Conservation (phyloP, 2,888 invertebrate species). For the Eristalinus aeneus region DNA sequence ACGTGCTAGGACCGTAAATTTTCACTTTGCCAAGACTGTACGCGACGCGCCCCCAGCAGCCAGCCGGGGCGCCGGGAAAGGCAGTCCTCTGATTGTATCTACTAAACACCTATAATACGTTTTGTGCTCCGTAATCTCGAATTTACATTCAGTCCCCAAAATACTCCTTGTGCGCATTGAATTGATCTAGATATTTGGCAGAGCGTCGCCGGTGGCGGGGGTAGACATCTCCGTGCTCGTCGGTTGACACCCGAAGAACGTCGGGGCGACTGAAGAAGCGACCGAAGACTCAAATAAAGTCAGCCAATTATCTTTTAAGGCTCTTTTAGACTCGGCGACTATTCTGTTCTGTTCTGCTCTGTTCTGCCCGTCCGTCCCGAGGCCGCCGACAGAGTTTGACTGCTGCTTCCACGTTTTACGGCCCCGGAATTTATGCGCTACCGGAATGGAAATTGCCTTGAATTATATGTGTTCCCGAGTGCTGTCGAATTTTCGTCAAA, state of each 20-base stretch:
- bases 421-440: constrained; percentile 42
- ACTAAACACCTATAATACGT: constrained; percentile 60
- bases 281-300: constrained; percentile 29
- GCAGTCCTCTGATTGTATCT: constrained; percentile 53
- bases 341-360: neutral
- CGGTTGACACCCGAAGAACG: constrained; percentile 5
- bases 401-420: constrained; percentile 28
- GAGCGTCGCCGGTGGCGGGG: neutral
- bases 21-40: constrained; percentile 45
- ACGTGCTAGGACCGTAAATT: constrained; percentile 66
- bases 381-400: neutral
- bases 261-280: constrained; percentile 12
- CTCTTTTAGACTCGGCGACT: constrained; percentile 53
- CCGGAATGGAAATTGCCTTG: constrained; percentile 49
- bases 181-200: constrained; percentile 37
- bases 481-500: constrained; percentile 58
- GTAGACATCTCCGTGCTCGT: neutral
- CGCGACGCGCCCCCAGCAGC: neutral
- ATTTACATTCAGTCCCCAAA: constrained; percentile 51
- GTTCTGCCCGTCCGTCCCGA: neutral
- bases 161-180: constrained; percentile 24
- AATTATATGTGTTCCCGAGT: constrained; percentile 44
- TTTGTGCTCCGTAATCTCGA: constrained; percentile 53
- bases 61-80: neutral
- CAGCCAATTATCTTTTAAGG: constrained; percentile 64